phyloP scores from a whole-genome alignment of 2,113 vertebrate genomes.

The Spea bombifrons region DNA sequence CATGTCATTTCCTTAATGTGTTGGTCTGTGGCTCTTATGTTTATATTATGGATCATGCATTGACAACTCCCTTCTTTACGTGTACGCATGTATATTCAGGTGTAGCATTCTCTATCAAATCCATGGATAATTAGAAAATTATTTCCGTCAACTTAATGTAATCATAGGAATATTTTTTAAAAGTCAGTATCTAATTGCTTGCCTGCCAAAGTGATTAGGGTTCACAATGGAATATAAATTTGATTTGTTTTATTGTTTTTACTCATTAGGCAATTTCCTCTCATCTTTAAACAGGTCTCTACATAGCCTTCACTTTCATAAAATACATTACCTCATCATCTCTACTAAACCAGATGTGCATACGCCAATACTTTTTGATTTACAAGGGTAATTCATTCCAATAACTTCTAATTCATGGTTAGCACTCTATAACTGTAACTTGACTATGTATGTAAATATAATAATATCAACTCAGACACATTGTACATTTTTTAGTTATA shows the following conservation, averaged over 20 bases:
- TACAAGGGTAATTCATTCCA: not conserved
- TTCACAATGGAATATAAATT: not conserved
- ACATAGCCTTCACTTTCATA: not conserved
- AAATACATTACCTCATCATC: not conserved
- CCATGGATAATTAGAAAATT: not conserved
- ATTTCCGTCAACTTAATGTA: not conserved
- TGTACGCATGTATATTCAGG: not conserved
- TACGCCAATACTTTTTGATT: conserved; percentile 5
- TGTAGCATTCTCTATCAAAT: not conserved
- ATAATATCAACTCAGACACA: no score
- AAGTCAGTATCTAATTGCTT: conserved; percentile 1
- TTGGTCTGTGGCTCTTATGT: not conserved
- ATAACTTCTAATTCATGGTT: not conserved
- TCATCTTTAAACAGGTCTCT: conserved; percentile 9
- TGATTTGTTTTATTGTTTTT: not conserved
- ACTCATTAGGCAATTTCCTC: not conserved
- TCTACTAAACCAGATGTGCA: not conserved
- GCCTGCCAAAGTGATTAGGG: not conserved
- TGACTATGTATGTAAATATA: no score
- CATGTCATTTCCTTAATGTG: not conserved
- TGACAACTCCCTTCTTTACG: not conserved
- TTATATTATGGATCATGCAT: not conserved
- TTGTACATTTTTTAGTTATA: no score
- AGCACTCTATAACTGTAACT: not conserved
- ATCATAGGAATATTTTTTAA: not conserved